These are phyloP conservation scores for Coremacera marginata DNA, from an alignment of 2,888 invertebrate species.

Conservation along the genomic window DNA sequence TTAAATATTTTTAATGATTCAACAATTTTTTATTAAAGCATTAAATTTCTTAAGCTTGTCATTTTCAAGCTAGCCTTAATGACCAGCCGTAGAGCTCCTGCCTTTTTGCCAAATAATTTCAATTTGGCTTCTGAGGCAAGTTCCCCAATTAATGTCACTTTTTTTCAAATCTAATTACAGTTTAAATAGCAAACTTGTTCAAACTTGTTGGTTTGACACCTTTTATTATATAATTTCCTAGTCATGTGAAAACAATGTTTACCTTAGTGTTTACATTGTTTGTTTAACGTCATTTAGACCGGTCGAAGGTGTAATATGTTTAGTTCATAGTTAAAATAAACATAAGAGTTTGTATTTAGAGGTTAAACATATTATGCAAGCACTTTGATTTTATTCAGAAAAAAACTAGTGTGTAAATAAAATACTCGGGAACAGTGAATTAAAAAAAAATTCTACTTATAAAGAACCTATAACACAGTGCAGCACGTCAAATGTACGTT, in stretches of 20 bases:
- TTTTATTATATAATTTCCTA: constrained; percentile 2
- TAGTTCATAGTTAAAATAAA: background rate
- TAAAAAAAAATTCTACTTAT: too few relatives aligned
- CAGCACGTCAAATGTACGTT: too few relatives aligned
- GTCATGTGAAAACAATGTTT: background rate
- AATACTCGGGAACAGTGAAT: too few relatives aligned
- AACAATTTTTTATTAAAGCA: too few relatives aligned
- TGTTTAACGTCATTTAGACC: background rate
- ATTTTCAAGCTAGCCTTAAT: too few relatives aligned
- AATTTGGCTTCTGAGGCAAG: too few relatives aligned
- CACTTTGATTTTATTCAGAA: background rate
- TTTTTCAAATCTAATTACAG: constrained; percentile 32
- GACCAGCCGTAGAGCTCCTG: too few relatives aligned
- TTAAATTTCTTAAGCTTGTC: too few relatives aligned
- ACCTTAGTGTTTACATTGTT: background rate
- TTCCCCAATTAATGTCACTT: background rate
- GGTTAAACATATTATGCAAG: background rate
- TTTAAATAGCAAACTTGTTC: constrained; percentile 31
- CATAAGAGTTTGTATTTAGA: background rate
- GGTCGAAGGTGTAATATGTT: background rate
- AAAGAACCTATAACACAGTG: too few relatives aligned
- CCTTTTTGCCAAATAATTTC: too few relatives aligned
- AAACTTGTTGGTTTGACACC: constrained; percentile 18
- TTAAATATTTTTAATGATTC: too few relatives aligned
- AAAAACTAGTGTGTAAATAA: background rate